Percentiles rank a stretch among this genome's conserved stretches.
Conservation (phyloP, 1,140 invertebrate genomes). For the Drosophila saltans region DNA sequence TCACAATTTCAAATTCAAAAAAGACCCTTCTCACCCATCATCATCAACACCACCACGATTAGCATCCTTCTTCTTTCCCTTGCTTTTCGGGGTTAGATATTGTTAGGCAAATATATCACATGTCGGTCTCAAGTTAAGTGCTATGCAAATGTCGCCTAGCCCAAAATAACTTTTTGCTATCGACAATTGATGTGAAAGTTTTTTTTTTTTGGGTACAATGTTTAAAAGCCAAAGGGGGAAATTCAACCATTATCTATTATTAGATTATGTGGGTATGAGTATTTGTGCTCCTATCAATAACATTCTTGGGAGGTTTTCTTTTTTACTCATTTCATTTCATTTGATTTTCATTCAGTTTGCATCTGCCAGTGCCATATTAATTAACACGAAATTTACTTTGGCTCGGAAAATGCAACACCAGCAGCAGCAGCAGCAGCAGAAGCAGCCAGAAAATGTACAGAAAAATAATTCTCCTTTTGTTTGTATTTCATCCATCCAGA, state of each 20-base stretch:
- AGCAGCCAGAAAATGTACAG: slow-evolving; percentile 15
- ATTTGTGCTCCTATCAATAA: not conserved
- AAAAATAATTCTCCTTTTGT: slow-evolving; percentile 33
- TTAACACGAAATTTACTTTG: slow-evolving; percentile 34
- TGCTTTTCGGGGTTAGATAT: slow-evolving; percentile 2
- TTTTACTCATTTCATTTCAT: not conserved
- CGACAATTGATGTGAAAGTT: slow-evolving; percentile 53
- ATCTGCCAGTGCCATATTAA: slow-evolving; percentile 29
- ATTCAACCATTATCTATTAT: slow-evolving; percentile 3
- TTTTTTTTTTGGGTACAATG: slow-evolving; percentile 3
- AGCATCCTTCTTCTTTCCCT: slow-evolving; percentile 2
- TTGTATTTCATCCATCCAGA: not conserved
- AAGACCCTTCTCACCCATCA: slow-evolving; percentile 1
- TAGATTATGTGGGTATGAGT: no score
- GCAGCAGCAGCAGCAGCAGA: slow-evolving; percentile 13
- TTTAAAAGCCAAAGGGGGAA: not conserved
- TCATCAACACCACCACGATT: not conserved
- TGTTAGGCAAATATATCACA: slow-evolving; percentile 17
- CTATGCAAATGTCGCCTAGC: slow-evolving; percentile 46
- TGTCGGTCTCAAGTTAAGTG: slow-evolving; percentile 49
- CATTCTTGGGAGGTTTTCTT: not conserved
- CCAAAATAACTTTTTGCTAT: slow-evolving; percentile 54
- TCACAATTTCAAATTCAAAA: not conserved
- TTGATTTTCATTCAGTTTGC: slow-evolving; percentile 1
- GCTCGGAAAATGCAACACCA: slow-evolving; percentile 14